Base-by-base conservation (phyloP, 2,797 vertebrate genomes). In the Poeciliopsis infans region DNA sequence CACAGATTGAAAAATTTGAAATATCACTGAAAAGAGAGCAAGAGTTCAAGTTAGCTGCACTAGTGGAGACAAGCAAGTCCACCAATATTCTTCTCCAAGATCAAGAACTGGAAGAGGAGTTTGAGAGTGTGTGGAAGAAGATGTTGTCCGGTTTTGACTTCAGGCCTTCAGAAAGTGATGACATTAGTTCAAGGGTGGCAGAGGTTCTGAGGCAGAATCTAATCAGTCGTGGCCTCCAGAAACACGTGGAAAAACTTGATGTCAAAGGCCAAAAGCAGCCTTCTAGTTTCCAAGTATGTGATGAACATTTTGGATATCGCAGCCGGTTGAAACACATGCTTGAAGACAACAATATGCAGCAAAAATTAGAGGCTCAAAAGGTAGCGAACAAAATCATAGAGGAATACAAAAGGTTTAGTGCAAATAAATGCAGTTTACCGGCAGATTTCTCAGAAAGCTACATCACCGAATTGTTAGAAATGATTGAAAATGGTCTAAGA, bases 401-500 rank as follows among this genome's bases (percentile, higher is more conserved):
- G 4, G 83, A 89, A 20, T 96, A 92, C 79, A 80, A 91, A 3
- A 86, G 80, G 43, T 95, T 93, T 83, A 86, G 93, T 13, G 77
- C 46, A 70, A 86, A 93, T n/a, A 96, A 94, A 89, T 81, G 73
- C 46, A 82, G 71, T 0, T 80, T 86, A 47, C 76, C 85, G 25
- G 91, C 88, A 49, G 92, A 93, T 74, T 96, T 96, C 71, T 91
- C 94, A 71, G 93, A 95, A 59, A 91, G 83, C 36, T 96, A 94
- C 81, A 93, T 95, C 4, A 90, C 68, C 39, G 91, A 95, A 72
- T 28, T 96, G 61, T 84, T 96, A 25, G 77, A 89, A 59, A 95
- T 81, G 43, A 79, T 96, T 64, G 95, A 96, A 78, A 87, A 84
- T 59, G 61, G 77, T 36, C 83, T 97, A 53, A 85, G 77, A n/a